Evolutionary conservation across 2,113 vertebrate species (phyloP), one percentile per base, ranked within the genome.

Genomic region (Motacilla alba): DNA sequence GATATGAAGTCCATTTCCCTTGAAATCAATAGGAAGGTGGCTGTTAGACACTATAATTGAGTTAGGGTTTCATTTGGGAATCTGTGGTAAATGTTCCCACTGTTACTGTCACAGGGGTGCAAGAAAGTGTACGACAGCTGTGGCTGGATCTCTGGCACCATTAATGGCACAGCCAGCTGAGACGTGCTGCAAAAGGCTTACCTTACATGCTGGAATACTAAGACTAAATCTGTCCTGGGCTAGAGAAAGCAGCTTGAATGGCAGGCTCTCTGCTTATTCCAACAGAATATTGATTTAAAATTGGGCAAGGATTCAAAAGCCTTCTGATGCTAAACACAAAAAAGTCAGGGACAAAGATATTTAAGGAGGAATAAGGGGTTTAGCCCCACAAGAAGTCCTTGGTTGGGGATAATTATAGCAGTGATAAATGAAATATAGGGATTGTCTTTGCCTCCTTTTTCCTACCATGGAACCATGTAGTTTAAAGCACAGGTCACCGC

Each of bases 1-100:
- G 84, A 49, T 35, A n/a, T 28, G 74, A 93, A 96, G 70, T 68
- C 47, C 3, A 2, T 67, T 89, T 44, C 64, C 56, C 23, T 37
- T 44, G 69, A 87, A 91, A 96, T 89, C 81, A 79, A 87, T 39
- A 75, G 56, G 64, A 81, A 93, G 60, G 49, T 75, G 52, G 52
- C 9, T 79, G 52, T 33, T 85, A 83, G 52, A 68, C 47, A 95
- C 47, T 74, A 21, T 60, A 74, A 21, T 5, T 53, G 56, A 87
- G 64, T 82, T 41, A 60, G 41, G 27, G 53, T 56, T 94, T 91
- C 74, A 82, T 79, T 41, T 64, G 49, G 66, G 62, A 84, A 72
- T 75, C 37, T 78, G 43, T 55, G 69, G 77, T 31, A 87, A 91
- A 56, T 64, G 81, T 64, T 84, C 66, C 84, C 67, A 22, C 19